These are phyloP conservation scores for Phymastichus coffea DNA, from an alignment of 1,140 invertebrate genomes.

Conservation along the genomic window DNA sequence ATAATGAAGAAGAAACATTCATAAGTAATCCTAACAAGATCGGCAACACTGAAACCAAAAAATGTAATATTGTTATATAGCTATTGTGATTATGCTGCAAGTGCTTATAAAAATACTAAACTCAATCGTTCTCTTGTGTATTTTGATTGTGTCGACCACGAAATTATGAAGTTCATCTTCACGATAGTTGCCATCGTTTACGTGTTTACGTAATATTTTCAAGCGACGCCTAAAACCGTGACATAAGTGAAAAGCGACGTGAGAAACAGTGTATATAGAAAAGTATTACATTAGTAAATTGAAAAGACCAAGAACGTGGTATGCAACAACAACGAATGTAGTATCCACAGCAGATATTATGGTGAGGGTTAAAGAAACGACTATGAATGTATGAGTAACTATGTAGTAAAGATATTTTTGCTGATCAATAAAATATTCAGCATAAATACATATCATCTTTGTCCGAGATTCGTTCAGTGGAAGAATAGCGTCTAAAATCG, in stretches of 20 bases:
- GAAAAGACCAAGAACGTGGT: slow-evolving; percentile 5
- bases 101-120: slow-evolving; percentile 1
- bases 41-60: neutral
- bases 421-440: slow-evolving; percentile 6
- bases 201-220: no score
- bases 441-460: neutral
- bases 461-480: neutral
- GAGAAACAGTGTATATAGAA: no score
- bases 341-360: neutral
- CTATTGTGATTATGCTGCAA: no score
- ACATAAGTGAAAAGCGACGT: no score
- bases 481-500: neutral
- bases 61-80: no score
- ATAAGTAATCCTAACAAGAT: neutral
- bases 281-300: slow-evolving; percentile 7
- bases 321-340: neutral
- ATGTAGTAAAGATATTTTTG: slow-evolving; percentile 7
- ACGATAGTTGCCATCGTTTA: no score
- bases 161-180: neutral
- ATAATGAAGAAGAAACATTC: neutral
- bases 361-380: neutral
- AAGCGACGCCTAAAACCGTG: no score
- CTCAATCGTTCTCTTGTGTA: slow-evolving; percentile 15
- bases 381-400: neutral
- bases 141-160: neutral